Conservation (phyloP, 2,113 vertebrate genomes). For the Phaethornis superciliosus region DNA sequence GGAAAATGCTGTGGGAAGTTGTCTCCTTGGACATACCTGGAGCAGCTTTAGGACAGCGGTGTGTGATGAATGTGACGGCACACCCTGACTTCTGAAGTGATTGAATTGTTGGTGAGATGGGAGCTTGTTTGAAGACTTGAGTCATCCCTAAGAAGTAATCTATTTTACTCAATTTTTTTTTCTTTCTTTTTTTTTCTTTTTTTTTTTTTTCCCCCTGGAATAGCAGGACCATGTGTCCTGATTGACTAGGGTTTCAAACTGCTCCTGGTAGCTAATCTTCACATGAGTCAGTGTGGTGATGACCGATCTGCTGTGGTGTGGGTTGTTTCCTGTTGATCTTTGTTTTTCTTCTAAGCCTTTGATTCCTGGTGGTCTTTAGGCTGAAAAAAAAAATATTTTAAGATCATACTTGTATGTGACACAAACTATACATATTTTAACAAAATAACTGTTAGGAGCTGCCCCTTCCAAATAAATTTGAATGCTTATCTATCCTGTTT, state of each 20-base stretch:
- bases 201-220: background rate
- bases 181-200: background rate
- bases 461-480: background rate
- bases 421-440: background rate
- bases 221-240: background rate
- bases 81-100: accelerated
- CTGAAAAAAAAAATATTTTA: background rate
- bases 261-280: background rate
- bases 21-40: background rate
- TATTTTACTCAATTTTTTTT: background rate
- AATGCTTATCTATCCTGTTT: background rate
- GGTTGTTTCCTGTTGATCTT: background rate
- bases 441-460: background rate
- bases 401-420: accelerated
- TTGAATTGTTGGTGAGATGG: background rate
- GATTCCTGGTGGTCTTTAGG: background rate
- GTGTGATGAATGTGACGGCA: background rate
- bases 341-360: background rate
- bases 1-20: background rate
- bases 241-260: background rate
- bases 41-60: background rate
- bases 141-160: background rate
- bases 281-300: background rate
- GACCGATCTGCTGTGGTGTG: background rate
- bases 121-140: background rate